phyloP scores from a whole-genome alignment of 2,888 invertebrate genomes.

The Ormyrus labotus region DNA sequence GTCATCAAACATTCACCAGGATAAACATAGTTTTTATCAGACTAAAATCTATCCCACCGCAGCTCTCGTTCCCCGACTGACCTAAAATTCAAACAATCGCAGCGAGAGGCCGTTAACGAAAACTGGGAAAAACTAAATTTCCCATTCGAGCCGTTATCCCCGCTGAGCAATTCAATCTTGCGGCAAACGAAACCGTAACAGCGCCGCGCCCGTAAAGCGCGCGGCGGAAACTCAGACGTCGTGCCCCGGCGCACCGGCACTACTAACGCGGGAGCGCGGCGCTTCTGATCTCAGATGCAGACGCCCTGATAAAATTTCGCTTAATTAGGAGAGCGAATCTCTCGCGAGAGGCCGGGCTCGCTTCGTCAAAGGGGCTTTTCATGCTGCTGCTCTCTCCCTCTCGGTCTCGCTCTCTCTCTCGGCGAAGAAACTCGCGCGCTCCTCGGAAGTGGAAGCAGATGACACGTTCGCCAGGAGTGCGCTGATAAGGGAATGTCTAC shows the following conservation, averaged over 20 bases:
- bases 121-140: too few relatives aligned
- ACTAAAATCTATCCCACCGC: too few relatives aligned
- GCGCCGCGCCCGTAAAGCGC: not conserved
- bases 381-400: slow-evolving; percentile 3
- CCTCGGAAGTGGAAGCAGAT: slow-evolving; percentile 66
- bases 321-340: slow-evolving; percentile 48
- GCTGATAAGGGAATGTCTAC: slow-evolving; percentile 59
- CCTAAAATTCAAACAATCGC: too few relatives aligned
- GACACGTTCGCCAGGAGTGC: slow-evolving; percentile 70
- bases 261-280: slow-evolving; percentile 5
- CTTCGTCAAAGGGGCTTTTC: slow-evolving; percentile 37
- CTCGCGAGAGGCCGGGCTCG: not conserved
- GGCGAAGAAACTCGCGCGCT: slow-evolving; percentile 46
- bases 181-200: not conserved
- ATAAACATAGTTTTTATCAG: too few relatives aligned
- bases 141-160: not conserved
- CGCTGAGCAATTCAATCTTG: slow-evolving; percentile 9
- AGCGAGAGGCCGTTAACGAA: too few relatives aligned
- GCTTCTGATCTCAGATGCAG: slow-evolving; percentile 42
- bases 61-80: too few relatives aligned
- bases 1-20: too few relatives aligned
- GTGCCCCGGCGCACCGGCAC: slow-evolving; percentile 14
- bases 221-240: not conserved
- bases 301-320: slow-evolving; percentile 52
- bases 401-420: not conserved